Conservation (phyloP, 1,140 invertebrate genomes). For the Ruditapes philippinarum region DNA sequence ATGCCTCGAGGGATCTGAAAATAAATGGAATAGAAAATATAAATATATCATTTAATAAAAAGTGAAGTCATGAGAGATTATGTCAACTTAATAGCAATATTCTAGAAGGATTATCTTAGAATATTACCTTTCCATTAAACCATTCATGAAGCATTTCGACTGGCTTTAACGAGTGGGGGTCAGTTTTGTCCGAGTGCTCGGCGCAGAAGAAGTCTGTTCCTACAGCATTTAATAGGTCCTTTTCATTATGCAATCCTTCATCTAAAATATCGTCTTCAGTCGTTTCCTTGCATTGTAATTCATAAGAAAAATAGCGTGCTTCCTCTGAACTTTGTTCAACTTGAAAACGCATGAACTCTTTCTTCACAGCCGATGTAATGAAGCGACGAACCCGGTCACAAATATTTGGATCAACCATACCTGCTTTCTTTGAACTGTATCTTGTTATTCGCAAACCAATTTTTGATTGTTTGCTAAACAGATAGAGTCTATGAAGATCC, state of each 20-base stretch:
- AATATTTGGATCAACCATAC: conserved; percentile 34
- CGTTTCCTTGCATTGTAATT: conserved; percentile 41
- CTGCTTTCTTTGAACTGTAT: conserved; percentile 9
- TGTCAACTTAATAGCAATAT: too few relatives aligned
- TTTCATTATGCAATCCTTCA: conserved; percentile 23
- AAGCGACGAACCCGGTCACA: conserved; percentile 46
- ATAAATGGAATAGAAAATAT: too few relatives aligned
- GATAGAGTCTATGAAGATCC: conserved; percentile 13
- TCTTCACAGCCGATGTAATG: conserved; percentile 34
- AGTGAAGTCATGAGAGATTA: too few relatives aligned
- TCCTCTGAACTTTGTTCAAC: not conserved
- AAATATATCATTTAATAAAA: too few relatives aligned
- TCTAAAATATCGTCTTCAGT: not conserved
- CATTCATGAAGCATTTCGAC: conserved; percentile 44
- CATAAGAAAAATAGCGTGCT: not conserved
- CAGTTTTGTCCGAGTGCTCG: conserved; percentile 24
- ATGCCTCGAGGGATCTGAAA: conserved; percentile 17
- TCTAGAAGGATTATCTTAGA: too few relatives aligned
- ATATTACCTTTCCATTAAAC: conserved; percentile 44
- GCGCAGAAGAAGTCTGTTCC: conserved; percentile 34
- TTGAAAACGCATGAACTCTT: conserved; percentile 43
- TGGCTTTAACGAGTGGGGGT: conserved; percentile 31
- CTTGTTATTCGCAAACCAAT: conserved; percentile 42
- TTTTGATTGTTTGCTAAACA: conserved; percentile 33
- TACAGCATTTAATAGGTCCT: not conserved